Percentiles rank a stretch among this genome's conserved stretches.
Conservation (phyloP, 2,888 invertebrate species). For the Pollenia amentaria region DNA sequence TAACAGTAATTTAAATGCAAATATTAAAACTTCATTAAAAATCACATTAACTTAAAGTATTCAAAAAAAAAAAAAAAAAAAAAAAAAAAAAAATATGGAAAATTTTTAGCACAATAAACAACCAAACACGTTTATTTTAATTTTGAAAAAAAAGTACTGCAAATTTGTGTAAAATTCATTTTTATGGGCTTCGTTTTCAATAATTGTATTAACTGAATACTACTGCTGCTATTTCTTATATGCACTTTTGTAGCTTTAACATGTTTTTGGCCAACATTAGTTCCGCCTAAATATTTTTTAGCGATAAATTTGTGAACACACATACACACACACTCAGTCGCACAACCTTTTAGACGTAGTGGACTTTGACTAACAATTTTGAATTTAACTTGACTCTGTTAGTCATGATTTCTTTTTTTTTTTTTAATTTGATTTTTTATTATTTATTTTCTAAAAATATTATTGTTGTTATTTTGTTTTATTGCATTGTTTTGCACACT, state of each 20-base stretch:
- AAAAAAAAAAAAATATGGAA: not conserved
- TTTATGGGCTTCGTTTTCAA: constrained; percentile 21
- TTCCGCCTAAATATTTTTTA: constrained; percentile 57
- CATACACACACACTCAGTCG: not conserved
- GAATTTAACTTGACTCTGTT: constrained; percentile 11
- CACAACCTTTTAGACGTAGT: not conserved
- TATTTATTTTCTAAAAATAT: constrained; percentile 31
- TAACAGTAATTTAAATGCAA: constrained; percentile 13
- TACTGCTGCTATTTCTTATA: not conserved
- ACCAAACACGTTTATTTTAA: not conserved
- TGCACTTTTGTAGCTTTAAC: not conserved
- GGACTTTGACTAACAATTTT: constrained; percentile 42
- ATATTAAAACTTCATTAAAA: not conserved
- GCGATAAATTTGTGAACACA: constrained; percentile 24
- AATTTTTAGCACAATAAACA: not conserved
- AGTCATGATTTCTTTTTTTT: constrained; percentile 7
- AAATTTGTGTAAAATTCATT: constrained; percentile 2
- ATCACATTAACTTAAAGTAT: not conserved
- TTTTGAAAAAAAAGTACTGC: not conserved
- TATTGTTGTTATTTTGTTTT: constrained; percentile 31
- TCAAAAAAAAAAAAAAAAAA: not conserved
- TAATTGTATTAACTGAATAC: constrained; percentile 25
- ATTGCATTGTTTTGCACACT: constrained; percentile 35
- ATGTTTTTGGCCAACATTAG: constrained; percentile 5
- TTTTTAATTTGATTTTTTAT: not conserved